Evolutionary conservation across 2,113 vertebrate species (phyloP).

Genomic region (Gasterosteus nipponicus): DNA sequence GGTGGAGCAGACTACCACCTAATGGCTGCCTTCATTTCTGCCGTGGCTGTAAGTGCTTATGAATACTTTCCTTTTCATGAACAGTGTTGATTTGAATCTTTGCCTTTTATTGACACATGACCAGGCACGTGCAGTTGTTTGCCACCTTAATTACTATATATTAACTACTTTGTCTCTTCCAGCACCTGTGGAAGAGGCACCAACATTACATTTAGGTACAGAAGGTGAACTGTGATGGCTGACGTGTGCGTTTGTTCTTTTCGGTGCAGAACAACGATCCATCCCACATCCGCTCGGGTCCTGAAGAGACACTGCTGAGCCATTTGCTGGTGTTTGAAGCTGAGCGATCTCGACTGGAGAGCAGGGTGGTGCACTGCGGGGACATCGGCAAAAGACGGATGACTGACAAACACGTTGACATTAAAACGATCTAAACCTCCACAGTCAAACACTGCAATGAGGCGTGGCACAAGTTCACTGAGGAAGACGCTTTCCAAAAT

Average conservation of each 20-base stretch:
- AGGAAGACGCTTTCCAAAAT: not conserved
- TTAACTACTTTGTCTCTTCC: not conserved
- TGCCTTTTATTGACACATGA: not conserved
- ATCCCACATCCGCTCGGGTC: conserved; percentile 74
- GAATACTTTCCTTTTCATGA: not conserved
- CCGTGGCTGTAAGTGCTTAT: conserved; percentile 80
- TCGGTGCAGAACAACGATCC: conserved; percentile 74
- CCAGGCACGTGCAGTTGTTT: not conserved
- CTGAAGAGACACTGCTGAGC: conserved; percentile 79
- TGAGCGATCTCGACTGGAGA: conserved; percentile 78
- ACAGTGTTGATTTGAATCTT: not conserved
- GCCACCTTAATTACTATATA: not conserved
- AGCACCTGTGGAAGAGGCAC: not conserved
- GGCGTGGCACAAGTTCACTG: not conserved
- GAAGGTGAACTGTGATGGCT: not conserved
- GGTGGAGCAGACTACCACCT: conserved; percentile 83
- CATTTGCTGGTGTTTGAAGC: conserved; percentile 84
- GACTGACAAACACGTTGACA: not conserved
- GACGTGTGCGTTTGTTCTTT: conserved; percentile 16
- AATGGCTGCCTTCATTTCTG: conserved; percentile 82
- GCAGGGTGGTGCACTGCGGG: conserved; percentile 73
- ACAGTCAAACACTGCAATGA: not conserved
- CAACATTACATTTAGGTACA: not conserved
- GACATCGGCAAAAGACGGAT: not conserved
- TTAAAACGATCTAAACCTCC: not conserved